These are phyloP conservation scores for Drosophila mimica DNA, from an alignment of 2,888 invertebrate genomes.

Conservation along the genomic window DNA sequence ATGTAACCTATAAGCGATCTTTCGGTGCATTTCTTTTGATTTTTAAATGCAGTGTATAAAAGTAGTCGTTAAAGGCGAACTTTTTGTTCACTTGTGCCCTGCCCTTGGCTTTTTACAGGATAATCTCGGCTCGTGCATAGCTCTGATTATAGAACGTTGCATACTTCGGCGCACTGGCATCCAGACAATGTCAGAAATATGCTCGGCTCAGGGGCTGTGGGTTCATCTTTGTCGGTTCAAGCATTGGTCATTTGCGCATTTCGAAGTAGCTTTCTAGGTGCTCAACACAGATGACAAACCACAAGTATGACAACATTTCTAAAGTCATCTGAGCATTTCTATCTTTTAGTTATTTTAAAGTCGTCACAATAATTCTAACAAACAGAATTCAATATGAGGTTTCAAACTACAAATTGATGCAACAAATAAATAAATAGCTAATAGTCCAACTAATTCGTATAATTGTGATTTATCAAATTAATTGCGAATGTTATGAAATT, in stretches of 20 bases:
- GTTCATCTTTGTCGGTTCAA: slow-evolving; percentile 19
- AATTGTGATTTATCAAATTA: slow-evolving; percentile 1
- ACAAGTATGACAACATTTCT: slow-evolving; percentile 36
- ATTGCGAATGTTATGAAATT: neutral
- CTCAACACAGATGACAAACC: slow-evolving; percentile 27
- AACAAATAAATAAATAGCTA: neutral
- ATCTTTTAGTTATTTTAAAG: neutral
- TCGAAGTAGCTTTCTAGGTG: slow-evolving; percentile 17
- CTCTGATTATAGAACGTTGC: slow-evolving; percentile 64
- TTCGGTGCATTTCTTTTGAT: neutral
- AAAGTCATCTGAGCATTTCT: slow-evolving; percentile 13
- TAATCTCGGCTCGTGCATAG: slow-evolving; percentile 51
- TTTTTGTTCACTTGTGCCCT: slow-evolving; percentile 14
- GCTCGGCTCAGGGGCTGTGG: slow-evolving; percentile 9
- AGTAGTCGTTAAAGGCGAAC: neutral
- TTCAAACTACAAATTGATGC: neutral
- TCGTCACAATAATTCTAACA: no score
- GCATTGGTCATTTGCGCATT: slow-evolving; percentile 26
- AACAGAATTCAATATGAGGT: neutral
- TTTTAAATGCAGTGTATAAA: slow-evolving; percentile 6
- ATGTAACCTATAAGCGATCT: neutral
- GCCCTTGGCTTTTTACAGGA: slow-evolving; percentile 12
- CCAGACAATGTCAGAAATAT: slow-evolving; percentile 61
- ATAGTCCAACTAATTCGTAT: slow-evolving; percentile 4
- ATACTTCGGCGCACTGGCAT: slow-evolving; percentile 63